A percentile compares a stretch with the other conserved stretches of the same genome.
Evolutionary conservation across 2,113 vertebrate genomes (phyloP).

Genomic region (Apus apus): DNA sequence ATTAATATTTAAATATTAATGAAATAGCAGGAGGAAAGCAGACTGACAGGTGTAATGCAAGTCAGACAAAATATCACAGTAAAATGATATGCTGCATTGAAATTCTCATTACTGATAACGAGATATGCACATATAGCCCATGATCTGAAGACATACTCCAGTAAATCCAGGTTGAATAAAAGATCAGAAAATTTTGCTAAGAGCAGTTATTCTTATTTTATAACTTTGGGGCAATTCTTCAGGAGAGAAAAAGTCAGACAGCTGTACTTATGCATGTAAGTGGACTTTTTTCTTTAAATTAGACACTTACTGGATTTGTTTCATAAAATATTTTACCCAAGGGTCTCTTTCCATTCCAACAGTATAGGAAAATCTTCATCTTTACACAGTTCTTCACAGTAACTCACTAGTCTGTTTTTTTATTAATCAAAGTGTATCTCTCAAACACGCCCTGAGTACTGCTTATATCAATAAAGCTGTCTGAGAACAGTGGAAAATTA

Average conservation of each 20-base stretch:
- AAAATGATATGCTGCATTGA: slow-evolving; percentile 69
- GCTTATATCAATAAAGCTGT: background rate
- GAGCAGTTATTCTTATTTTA: slow-evolving; percentile 47
- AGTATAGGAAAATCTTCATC: slow-evolving; percentile 20
- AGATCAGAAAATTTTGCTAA: slow-evolving; percentile 55
- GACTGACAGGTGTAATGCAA: slow-evolving; percentile 78
- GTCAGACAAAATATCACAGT: slow-evolving; percentile 71
- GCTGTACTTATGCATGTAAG: background rate
- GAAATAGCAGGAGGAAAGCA: slow-evolving; percentile 64
- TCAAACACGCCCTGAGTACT: background rate
- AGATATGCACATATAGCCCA: slow-evolving; percentile 60
- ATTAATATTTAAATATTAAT: slow-evolving; percentile 79
- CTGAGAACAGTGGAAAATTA: slow-evolving; percentile 5
- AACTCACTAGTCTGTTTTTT: background rate
- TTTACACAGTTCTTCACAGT: background rate
- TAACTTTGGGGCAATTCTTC: slow-evolving; percentile 3
- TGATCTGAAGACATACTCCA: slow-evolving; percentile 37
- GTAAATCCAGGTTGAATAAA: slow-evolving; percentile 66
- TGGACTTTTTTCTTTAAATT: slow-evolving; percentile 14
- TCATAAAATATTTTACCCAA: slow-evolving; percentile 47
- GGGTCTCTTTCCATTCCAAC: slow-evolving; percentile 1
- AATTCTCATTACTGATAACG: slow-evolving; percentile 77
- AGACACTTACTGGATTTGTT: background rate
- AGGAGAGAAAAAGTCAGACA: background rate
- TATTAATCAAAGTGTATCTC: background rate